Conservation (phyloP, 2,888 invertebrate genomes). For the Dyspetes luteomarginatus region DNA sequence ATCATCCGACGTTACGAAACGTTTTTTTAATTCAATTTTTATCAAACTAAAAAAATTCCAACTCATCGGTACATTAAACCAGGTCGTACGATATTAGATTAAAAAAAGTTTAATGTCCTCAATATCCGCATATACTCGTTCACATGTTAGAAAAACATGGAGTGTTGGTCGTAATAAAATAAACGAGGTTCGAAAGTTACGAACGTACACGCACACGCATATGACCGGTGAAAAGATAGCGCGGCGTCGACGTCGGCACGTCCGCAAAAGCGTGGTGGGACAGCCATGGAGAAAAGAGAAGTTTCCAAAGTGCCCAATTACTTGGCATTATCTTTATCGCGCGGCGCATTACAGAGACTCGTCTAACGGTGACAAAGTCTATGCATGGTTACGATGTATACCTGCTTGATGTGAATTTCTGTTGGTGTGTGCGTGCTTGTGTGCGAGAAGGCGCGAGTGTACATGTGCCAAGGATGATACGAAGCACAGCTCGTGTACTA, state of each 20-base stretch:
- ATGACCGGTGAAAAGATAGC: background rate
- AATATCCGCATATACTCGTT: constrained; percentile 14
- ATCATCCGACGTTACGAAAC: background rate
- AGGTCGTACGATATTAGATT: background rate
- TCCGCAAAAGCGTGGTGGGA: constrained; percentile 34
- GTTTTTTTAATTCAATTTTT: background rate
- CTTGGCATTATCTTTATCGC: constrained; percentile 66
- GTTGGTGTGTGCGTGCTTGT: background rate
- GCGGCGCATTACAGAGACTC: constrained; percentile 48
- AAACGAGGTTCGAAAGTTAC: constrained; percentile 29
- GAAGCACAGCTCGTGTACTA: constrained; percentile 21
- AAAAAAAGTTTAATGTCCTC: background rate
- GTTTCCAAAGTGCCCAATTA: constrained; percentile 61
- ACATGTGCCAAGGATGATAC: constrained; percentile 45
- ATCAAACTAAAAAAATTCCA: background rate
- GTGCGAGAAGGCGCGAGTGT: background rate
- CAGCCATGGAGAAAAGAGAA: constrained; percentile 5
- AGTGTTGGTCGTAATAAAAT: background rate
- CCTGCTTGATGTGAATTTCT: background rate
- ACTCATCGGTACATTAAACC: background rate
- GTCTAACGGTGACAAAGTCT: constrained; percentile 52
- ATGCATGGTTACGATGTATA: background rate
- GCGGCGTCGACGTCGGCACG: constrained; percentile 18
- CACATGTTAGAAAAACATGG: background rate
- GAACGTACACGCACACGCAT: too few species aligned